Evolutionary conservation across 2,113 vertebrate genomes (phyloP).

Genomic region (Ageneiosus marmoratus): DNA sequence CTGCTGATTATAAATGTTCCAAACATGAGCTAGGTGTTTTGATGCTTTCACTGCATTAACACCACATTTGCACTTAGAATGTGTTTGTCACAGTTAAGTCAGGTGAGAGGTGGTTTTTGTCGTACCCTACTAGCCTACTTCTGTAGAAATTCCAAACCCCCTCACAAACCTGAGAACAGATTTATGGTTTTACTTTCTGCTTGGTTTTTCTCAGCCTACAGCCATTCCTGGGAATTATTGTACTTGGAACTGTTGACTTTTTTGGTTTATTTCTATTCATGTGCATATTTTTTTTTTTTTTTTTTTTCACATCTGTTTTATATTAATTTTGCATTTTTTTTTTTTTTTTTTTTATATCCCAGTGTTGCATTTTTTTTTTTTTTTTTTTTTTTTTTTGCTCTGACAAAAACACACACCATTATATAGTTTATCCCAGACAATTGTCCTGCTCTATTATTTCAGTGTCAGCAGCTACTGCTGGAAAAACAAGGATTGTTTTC

Average conservation of each 20-base stretch:
- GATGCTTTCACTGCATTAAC: background rate
- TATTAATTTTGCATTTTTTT: too few relatives aligned
- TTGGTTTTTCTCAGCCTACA: background rate
- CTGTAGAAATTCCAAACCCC: background rate
- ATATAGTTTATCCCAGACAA: background rate
- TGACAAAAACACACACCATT: background rate
- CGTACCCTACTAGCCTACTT: constrained; percentile 3
- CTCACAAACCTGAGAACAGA: background rate
- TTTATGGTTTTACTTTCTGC: background rate
- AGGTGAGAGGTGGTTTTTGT: background rate
- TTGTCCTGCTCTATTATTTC: background rate
- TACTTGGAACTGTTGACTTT: background rate
- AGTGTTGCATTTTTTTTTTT: background rate
- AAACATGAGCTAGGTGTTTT: background rate
- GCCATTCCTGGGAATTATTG: background rate
- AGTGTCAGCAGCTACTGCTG: constrained; percentile 27
- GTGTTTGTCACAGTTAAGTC: background rate
- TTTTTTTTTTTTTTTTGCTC: background rate
- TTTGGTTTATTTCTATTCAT: background rate
- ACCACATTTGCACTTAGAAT: background rate
- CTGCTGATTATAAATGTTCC: background rate
- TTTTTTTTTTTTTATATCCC: too few relatives aligned
- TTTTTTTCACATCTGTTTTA: background rate
- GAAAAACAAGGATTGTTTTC: constrained; percentile 24
- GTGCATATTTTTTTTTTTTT: background rate